phyloP scores from a whole-genome alignment of 2,113 vertebrate species.

The Empidonax traillii region DNA sequence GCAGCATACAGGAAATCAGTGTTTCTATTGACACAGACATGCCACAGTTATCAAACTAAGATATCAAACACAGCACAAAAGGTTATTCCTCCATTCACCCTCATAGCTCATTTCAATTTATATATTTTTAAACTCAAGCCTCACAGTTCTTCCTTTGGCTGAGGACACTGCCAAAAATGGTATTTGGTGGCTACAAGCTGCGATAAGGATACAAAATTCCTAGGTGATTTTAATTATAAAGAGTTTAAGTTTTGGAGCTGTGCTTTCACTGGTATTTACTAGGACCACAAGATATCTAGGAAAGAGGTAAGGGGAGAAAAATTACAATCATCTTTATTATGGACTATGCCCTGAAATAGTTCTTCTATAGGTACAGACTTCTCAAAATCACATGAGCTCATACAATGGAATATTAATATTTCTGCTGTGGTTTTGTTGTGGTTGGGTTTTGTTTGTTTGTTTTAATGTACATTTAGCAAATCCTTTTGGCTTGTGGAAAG shows the following conservation, averaged over 20 bases:
- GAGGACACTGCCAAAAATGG: neutral
- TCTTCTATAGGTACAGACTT: neutral
- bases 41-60: neutral
- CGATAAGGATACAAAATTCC: neutral
- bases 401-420: neutral
- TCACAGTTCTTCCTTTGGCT: neutral
- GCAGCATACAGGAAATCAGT: neutral
- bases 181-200: neutral
- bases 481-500: neutral
- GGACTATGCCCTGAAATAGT: neutral
- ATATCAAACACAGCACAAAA: neutral
- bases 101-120: neutral
- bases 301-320: neutral
- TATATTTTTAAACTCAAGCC: neutral
- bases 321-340: neutral
- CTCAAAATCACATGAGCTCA: neutral
- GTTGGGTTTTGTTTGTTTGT: neutral
- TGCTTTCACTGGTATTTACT: neutral
- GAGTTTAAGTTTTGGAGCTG: neutral
- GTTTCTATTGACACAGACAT: neutral
- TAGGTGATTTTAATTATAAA: neutral
- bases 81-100: neutral
- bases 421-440: neutral
- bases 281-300: neutral
- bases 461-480: neutral